Conservation (phyloP, 1,140 invertebrate species). For the Aphaenogaster floridana region DNA sequence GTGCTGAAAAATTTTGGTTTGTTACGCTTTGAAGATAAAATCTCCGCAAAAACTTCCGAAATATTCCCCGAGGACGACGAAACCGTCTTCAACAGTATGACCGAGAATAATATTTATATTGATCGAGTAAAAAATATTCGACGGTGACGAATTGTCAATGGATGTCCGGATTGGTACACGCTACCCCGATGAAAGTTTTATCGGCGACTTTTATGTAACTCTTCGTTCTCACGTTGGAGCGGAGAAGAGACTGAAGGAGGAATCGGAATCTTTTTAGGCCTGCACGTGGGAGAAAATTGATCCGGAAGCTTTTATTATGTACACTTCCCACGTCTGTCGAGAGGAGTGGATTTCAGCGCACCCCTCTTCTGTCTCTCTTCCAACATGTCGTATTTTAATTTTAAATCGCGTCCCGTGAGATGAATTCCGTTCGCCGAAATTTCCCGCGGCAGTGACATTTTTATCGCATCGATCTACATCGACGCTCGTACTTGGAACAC, state of each 20-base stretch:
- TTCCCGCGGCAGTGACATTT: neutral
- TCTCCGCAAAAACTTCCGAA: neutral
- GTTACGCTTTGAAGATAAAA: neutral
- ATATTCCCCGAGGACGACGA: neutral
- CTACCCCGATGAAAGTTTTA: neutral
- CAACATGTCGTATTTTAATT: conserved; percentile 48
- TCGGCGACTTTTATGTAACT: neutral
- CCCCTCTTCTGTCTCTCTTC: no score
- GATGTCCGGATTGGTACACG: neutral
- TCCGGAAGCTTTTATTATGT: conserved; percentile 60
- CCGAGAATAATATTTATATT: neutral
- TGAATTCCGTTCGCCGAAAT: neutral
- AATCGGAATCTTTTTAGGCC: conserved; percentile 18
- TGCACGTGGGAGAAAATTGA: conserved; percentile 46
- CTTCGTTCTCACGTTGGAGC: neutral
- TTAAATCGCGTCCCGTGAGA: conserved; percentile 27
- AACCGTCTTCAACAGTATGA: neutral
- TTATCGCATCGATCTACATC: neutral
- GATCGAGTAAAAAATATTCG: neutral
- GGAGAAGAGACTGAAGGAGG: neutral
- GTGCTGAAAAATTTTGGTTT: neutral
- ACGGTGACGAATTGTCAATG: neutral
- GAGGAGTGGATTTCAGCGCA: conserved; percentile 12
- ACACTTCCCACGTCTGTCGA: conserved; percentile 44
- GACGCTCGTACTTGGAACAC: neutral